Evolutionary conservation across 2,888 invertebrate species (phyloP).

Genomic region (Troides aeacus): DNA sequence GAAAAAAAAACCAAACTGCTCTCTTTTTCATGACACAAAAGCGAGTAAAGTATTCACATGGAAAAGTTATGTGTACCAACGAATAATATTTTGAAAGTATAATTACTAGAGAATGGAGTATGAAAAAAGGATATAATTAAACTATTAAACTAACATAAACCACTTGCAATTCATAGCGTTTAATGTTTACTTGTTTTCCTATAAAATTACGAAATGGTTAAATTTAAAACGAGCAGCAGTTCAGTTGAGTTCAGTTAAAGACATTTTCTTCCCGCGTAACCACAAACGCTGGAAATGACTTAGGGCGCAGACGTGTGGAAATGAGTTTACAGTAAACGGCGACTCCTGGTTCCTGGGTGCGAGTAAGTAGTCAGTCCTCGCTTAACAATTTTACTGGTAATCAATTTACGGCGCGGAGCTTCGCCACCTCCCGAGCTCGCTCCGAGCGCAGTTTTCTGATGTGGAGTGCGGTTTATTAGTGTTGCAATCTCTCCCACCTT

Average conservation of each 20-base stretch:
- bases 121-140: too few species aligned
- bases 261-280: not conserved
- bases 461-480: constrained; percentile 7
- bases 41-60: constrained; percentile 13
- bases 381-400: constrained; percentile 71
- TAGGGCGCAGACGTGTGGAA: constrained; percentile 48
- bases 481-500: not conserved
- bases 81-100: too few species aligned
- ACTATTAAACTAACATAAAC: too few species aligned
- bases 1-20: constrained; percentile 4
- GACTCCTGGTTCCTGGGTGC: constrained; percentile 51
- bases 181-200: too few species aligned
- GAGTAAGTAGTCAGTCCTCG: constrained; percentile 64
- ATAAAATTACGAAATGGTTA: too few species aligned
- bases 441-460: constrained; percentile 35
- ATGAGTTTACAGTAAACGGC: constrained; percentile 57
- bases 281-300: constrained; percentile 17
- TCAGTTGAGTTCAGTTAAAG: not conserved
- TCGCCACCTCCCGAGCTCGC: constrained; percentile 41
- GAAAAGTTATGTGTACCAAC: constrained; percentile 5
- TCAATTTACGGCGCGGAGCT: constrained; percentile 61
- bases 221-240: not conserved
- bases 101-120: too few species aligned
- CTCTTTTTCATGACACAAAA: constrained; percentile 15
- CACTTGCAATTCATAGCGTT: too few species aligned